phyloP scores from a whole-genome alignment of 2,113 vertebrate species.

The Caranx melampygus region DNA sequence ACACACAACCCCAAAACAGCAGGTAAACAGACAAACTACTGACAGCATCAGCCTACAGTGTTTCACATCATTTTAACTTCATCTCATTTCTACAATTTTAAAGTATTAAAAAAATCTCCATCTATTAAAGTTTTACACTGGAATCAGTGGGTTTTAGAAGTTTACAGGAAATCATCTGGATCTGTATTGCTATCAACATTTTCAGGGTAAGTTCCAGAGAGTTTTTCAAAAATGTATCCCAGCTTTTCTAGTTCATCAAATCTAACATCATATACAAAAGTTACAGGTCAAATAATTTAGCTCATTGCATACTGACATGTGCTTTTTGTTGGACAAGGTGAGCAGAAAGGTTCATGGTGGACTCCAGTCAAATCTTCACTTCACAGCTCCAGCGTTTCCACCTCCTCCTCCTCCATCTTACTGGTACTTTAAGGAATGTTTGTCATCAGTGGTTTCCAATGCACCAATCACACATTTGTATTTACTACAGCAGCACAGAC shows the following conservation, averaged over 20 bases:
- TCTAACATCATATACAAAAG: conserved; percentile 58
- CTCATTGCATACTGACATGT: conserved; percentile 55
- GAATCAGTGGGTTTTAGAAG: neutral
- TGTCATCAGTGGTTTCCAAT: neutral
- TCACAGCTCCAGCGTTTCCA: conserved; percentile 66
- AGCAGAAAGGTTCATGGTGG: conserved; percentile 21
- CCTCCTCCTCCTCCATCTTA: conserved; percentile 13
- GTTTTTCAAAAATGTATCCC: conserved; percentile 7
- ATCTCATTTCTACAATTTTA: neutral
- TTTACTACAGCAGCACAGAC: conserved; percentile 31
- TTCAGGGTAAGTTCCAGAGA: neutral
- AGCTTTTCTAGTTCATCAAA: conserved; percentile 30
- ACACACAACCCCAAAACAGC: neutral
- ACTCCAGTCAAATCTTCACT: conserved; percentile 18
- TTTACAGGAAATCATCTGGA: conserved; percentile 23
- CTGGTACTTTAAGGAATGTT: conserved; percentile 25
- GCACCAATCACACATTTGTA: neutral
- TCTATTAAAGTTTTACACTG: neutral
- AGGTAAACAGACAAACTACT: neutral
- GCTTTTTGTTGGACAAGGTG: conserved; percentile 1
- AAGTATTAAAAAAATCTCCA: neutral
- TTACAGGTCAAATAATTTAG: conserved; percentile 68
- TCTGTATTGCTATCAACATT: conserved; percentile 44
- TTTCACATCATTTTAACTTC: neutral
- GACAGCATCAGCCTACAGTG: neutral